Base-by-base conservation (phyloP, 2,797 vertebrate genomes). In the Sternotherus odoratus region DNA sequence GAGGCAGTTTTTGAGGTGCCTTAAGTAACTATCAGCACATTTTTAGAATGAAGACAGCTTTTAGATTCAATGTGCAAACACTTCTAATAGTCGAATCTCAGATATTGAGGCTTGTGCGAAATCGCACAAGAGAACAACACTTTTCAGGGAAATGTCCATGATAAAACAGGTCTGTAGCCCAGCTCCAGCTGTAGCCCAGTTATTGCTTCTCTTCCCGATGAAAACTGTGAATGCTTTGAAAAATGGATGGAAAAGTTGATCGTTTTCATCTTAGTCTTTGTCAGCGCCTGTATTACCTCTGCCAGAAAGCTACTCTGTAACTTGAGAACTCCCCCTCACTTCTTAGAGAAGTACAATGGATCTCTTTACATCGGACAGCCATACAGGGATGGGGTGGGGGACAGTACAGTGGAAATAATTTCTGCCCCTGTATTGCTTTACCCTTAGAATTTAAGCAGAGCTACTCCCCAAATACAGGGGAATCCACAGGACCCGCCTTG, bases 71-170 rank as follows among this genome's bases (percentile, higher is more conserved):
- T 3, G 1, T 1, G 28, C 43, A 72, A 75, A 63, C 30, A 4
- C 60, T 33, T n/a, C 60, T 21, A n/a, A 66, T 21, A 36, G 16
- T 21, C 8, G 2, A n/a, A 63, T 15, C 28, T 48, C 36, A 69
- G 1, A 3, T 12, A 54, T 2, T 12, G 82, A 91, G 26, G 53
- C 39, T 48, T 0, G 2, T 88, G 43, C 84, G 83, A 96, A 93
- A 82, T 60, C 82, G 83, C 2, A 2, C 26, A 86, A 94, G 56
- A 21, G 12, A 91, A 77, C 30, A 82, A 81, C 54, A 84, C 36
- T n/a, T 91, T 82, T 88, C 28, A 77, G 88, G 91, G 93, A 94
- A 75, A 95, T 82, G 94, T 96, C 89, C 93, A 80, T 1, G 0
- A 6, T n/a, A 86, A 94, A 95, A 92, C 74, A 83, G 82, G 90